Conservation (phyloP, 2,797 vertebrate genomes). For the Antrozous pallidus region DNA sequence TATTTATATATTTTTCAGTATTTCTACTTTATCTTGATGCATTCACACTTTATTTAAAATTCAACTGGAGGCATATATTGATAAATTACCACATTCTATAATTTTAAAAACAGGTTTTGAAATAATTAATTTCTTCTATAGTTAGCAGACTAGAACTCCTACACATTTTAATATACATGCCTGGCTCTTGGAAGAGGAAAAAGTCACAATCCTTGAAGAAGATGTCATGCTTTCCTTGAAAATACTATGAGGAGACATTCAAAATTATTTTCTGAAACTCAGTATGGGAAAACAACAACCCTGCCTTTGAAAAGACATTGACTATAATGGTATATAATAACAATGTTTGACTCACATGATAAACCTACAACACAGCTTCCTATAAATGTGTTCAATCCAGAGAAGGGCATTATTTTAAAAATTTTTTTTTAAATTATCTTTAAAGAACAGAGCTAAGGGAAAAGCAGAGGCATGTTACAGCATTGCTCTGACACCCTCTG, state of each 20-base stretch:
- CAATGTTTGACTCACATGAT: background rate
- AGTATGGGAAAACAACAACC: background rate
- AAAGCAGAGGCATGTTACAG: background rate
- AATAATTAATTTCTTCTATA: constrained; percentile 9
- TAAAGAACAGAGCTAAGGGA: background rate
- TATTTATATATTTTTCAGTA: background rate
- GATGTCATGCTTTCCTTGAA: background rate
- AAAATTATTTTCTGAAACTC: constrained; percentile 10
- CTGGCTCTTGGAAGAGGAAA: background rate
- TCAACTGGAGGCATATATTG: background rate
- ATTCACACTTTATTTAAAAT: constrained; percentile 7
- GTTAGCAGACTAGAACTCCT: background rate
- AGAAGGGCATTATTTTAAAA: background rate
- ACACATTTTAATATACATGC: background rate
- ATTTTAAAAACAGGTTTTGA: background rate
- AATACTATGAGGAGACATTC: background rate
- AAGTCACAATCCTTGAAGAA: background rate
- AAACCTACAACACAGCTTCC: background rate
- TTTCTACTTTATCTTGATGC: background rate
- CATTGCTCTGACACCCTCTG: constrained; percentile 77
- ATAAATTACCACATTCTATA: background rate
- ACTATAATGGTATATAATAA: constrained; percentile 1
- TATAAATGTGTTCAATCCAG: background rate
- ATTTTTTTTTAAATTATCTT: background rate
- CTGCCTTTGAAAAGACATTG: background rate